Percentiles rank a stretch among this genome's conserved stretches.
These are phyloP conservation scores for Sinocyclocheilus grahami DNA, from an alignment of 2,113 vertebrate genomes.

Conservation along the genomic window DNA sequence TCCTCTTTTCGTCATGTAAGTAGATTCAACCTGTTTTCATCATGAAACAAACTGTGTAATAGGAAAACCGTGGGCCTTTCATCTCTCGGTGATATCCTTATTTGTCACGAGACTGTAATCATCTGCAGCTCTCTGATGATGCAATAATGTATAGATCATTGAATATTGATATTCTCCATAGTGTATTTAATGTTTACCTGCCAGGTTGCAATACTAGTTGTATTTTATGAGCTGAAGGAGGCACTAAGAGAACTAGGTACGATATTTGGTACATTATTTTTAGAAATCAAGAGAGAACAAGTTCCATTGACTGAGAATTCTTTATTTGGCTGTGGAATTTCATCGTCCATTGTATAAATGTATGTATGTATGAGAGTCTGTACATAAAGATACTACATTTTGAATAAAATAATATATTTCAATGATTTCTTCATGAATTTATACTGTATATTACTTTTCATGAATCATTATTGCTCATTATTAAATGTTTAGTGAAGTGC, in stretches of 20 bases:
- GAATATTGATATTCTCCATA: conserved; percentile 80
- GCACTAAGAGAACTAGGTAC: conserved; percentile 66
- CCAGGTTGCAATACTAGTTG: conserved; percentile 72
- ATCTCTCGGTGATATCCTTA: conserved; percentile 67
- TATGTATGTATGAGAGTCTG: conserved; percentile 73
- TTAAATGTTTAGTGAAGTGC: conserved; percentile 32
- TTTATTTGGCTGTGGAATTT: conserved; percentile 71
- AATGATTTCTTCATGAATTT: conserved; percentile 53
- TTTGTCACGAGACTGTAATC: conserved; percentile 80
- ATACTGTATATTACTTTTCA: conserved; percentile 54
- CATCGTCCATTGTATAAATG: conserved; percentile 73
- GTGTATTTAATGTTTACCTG: conserved; percentile 78
- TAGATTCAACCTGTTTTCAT: conserved; percentile 71
- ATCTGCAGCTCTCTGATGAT: conserved; percentile 81
- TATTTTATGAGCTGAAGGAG: conserved; percentile 72
- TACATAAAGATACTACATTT: conserved; percentile 89
- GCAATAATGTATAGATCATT: conserved; percentile 93
- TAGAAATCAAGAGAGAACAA: conserved; percentile 68
- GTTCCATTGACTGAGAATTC: conserved; percentile 67
- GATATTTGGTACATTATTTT: conserved; percentile 67
- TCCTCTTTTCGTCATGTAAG: conserved; percentile 51
- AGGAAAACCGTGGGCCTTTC: conserved; percentile 69
- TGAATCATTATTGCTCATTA: conserved; percentile 7
- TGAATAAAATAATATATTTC: conserved; percentile 83
- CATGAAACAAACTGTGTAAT: conserved; percentile 69